Conservation (phyloP, 2,797 vertebrate genomes). For the Glyptemys insculpta region DNA sequence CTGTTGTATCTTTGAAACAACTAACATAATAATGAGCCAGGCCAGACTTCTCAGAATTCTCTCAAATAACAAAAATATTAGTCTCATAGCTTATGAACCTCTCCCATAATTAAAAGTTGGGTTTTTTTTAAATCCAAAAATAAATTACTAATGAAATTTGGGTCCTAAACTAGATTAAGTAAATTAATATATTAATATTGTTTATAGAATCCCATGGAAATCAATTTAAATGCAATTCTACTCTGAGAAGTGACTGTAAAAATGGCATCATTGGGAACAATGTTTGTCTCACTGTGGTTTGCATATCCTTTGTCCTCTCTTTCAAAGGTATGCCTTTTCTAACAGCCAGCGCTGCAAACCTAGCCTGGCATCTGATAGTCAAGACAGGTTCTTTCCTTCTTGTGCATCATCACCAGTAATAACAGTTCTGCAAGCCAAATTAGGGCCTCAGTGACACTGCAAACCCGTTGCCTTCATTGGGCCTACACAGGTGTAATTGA, state of each 20-base stretch:
- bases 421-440: not conserved
- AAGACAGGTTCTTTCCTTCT: not conserved
- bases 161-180: not conserved
- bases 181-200: not conserved
- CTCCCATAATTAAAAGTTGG: not conserved
- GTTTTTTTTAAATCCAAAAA: not conserved
- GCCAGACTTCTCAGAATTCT: not conserved
- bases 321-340: not conserved
- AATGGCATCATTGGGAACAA: not conserved
- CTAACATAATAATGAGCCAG: not conserved
- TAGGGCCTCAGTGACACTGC: rapidly evolving
- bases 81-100: rapidly evolving
- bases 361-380: not conserved
- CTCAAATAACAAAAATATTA: not conserved
- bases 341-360: not conserved
- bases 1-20: not conserved
- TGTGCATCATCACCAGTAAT: rapidly evolving
- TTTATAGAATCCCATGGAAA: not conserved
- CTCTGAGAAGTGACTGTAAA: not conserved
- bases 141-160: not conserved
- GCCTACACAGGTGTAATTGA: not conserved
- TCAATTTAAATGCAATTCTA: not conserved
- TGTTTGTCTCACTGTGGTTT: not conserved
- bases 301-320: not conserved
- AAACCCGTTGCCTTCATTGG: not conserved